These are phyloP conservation scores for Carcinoscorpius rotundicauda DNA, from an alignment of 1,140 invertebrate species.

Conservation along the genomic window DNA sequence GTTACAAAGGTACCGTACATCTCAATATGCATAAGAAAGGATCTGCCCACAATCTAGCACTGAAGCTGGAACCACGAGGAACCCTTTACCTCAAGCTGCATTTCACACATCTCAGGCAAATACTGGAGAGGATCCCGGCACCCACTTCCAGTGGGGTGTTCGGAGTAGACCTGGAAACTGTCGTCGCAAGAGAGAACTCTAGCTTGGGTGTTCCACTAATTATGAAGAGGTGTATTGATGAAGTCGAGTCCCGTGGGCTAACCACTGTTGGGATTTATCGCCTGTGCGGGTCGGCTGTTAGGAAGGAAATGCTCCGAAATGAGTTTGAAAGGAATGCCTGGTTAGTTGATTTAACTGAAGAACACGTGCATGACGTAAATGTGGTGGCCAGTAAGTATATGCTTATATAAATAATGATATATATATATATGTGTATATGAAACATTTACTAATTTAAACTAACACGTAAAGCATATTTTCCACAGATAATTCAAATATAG, in stretches of 20 bases:
- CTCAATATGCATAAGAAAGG: constrained; percentile 64
- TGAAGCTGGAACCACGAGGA: constrained; percentile 74
- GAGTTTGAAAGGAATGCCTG: constrained; percentile 84
- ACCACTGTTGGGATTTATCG: constrained; percentile 96
- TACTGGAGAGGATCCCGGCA: constrained; percentile 50
- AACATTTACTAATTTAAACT: too few relatives aligned
- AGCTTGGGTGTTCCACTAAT: constrained; percentile 56
- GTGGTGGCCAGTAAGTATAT: constrained; percentile 67
- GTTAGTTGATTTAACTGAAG: constrained; percentile 82
- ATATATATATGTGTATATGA: too few relatives aligned
- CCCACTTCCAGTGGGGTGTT: constrained; percentile 41
- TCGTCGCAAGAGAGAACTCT: constrained; percentile 63
- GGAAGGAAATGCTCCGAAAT: constrained; percentile 86
- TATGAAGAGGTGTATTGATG: constrained; percentile 88
- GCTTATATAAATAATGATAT: too few relatives aligned
- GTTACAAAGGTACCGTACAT: constrained; percentile 80
- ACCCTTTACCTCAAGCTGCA: constrained; percentile 86
- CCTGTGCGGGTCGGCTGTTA: constrained; percentile 90
- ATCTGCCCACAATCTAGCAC: constrained; percentile 62
- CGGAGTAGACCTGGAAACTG: constrained; percentile 77
- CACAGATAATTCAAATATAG: too few relatives aligned
- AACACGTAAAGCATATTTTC: too few relatives aligned
- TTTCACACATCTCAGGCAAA: constrained; percentile 77
- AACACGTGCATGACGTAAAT: constrained; percentile 96
- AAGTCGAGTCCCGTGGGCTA: constrained; percentile 86